These are phyloP conservation scores for Heterotis niloticus DNA, from an alignment of 2,113 vertebrate species.

Conservation along the genomic window DNA sequence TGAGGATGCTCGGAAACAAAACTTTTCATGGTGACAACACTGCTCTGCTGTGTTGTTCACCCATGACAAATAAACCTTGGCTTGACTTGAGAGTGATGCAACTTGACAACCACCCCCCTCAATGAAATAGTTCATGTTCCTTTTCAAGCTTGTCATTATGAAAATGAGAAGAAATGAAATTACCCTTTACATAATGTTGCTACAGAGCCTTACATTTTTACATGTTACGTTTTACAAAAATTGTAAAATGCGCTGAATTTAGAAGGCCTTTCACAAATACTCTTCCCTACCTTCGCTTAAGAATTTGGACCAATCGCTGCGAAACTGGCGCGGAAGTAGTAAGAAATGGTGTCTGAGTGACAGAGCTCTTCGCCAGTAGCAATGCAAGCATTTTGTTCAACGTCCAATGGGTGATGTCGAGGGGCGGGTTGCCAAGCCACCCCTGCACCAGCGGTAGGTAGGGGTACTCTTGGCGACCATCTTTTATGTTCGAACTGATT, in stretches of 20 bases:
- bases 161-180: too few relatives aligned
- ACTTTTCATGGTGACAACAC: too few relatives aligned
- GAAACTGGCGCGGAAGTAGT: slow-evolving; percentile 43
- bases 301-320: slow-evolving; percentile 39
- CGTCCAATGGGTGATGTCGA: slow-evolving; percentile 36
- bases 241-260: background rate
- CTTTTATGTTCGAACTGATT: slow-evolving; percentile 68
- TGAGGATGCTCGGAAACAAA: too few relatives aligned
- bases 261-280: background rate
- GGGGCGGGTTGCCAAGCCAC: slow-evolving; percentile 15
- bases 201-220: too few relatives aligned
- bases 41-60: too few relatives aligned
- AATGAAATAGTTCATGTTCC: too few relatives aligned
- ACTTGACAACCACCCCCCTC: too few relatives aligned
- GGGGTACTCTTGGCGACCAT: slow-evolving; percentile 68
- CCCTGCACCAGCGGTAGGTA: slow-evolving; percentile 25
- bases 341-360: slow-evolving; percentile 29
- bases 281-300: slow-evolving; percentile 33
- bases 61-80: too few relatives aligned
- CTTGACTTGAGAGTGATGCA: too few relatives aligned
- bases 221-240: too few relatives aligned
- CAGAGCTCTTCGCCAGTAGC: slow-evolving; percentile 46
- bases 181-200: too few relatives aligned
- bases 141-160: too few relatives aligned
- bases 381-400: slow-evolving; percentile 32